Evolutionary conservation across 2,113 vertebrate genomes (phyloP).

Genomic region (Nannospalax galili): DNA sequence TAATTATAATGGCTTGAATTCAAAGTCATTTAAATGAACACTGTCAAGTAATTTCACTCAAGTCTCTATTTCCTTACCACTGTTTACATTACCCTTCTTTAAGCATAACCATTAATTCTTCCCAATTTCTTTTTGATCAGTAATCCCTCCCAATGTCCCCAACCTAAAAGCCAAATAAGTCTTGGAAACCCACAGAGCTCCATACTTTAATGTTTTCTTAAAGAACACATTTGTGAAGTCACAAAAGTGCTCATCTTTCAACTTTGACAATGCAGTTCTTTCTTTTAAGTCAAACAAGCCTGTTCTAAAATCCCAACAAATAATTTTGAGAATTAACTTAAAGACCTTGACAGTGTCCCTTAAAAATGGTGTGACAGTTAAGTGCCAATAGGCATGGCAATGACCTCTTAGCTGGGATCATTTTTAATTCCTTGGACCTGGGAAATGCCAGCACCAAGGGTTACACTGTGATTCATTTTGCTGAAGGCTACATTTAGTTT

Average conservation of each 20-base stretch:
- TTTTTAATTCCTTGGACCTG: constrained; percentile 87
- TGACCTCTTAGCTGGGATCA: constrained; percentile 89
- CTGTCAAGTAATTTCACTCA: constrained; percentile 87
- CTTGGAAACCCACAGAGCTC: constrained; percentile 74
- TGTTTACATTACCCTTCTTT: constrained; percentile 81
- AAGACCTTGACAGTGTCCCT: constrained; percentile 91
- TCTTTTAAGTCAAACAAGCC: constrained; percentile 77
- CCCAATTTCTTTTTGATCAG: constrained; percentile 52
- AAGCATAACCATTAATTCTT: constrained; percentile 78
- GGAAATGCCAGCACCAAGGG: constrained; percentile 89
- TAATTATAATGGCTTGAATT: constrained; percentile 92
- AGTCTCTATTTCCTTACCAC: constrained; percentile 83
- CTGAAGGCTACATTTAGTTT: constrained; percentile 90
- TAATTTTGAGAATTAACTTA: constrained; percentile 83
- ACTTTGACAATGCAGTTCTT: constrained; percentile 86
- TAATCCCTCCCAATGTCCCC: constrained; percentile 62
- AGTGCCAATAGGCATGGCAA: constrained; percentile 89
- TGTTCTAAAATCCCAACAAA: constrained; percentile 81
- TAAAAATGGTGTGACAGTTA: constrained; percentile 90
- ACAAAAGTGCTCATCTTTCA: constrained; percentile 83
- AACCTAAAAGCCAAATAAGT: constrained; percentile 78
- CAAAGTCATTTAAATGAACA: constrained; percentile 89
- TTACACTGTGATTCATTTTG: constrained; percentile 89
- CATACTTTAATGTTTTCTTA: constrained; percentile 58
- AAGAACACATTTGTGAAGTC: constrained; percentile 85